These are phyloP conservation scores for Propithecus coquereli DNA, from an alignment of 2,113 vertebrate species.

Conservation along the genomic window DNA sequence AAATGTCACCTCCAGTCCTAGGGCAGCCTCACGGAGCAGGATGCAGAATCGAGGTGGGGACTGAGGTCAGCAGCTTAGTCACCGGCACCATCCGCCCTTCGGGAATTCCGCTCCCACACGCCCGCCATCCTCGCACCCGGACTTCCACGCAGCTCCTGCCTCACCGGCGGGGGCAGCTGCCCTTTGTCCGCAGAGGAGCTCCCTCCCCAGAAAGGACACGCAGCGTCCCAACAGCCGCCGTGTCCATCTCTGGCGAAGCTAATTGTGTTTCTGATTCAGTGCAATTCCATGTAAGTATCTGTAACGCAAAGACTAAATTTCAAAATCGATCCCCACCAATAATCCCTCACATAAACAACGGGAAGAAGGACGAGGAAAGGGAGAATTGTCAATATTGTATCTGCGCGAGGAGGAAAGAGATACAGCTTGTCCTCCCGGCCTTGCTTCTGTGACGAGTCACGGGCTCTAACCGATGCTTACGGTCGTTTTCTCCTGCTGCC, in stretches of 20 bases:
- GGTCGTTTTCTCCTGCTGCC: neutral
- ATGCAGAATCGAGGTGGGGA: neutral
- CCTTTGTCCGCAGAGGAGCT: neutral
- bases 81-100: neutral
- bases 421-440: rapidly evolving
- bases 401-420: neutral
- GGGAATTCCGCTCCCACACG: neutral
- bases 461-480: rapidly evolving
- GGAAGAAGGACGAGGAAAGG: neutral
- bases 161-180: neutral
- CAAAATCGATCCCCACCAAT: neutral
- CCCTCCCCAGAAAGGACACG: neutral
- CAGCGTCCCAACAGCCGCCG: neutral
- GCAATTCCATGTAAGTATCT: neutral
- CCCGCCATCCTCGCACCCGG: neutral
- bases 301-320: neutral
- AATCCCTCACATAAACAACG: neutral
- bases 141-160: neutral
- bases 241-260: neutral
- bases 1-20: neutral
- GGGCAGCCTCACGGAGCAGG: neutral
- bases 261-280: neutral
- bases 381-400: neutral
- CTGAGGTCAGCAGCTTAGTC: neutral
- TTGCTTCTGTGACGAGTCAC: neutral